phyloP scores from a whole-genome alignment of 2,888 invertebrate genomes.

The Macrosiphum euphorbiae region DNA sequence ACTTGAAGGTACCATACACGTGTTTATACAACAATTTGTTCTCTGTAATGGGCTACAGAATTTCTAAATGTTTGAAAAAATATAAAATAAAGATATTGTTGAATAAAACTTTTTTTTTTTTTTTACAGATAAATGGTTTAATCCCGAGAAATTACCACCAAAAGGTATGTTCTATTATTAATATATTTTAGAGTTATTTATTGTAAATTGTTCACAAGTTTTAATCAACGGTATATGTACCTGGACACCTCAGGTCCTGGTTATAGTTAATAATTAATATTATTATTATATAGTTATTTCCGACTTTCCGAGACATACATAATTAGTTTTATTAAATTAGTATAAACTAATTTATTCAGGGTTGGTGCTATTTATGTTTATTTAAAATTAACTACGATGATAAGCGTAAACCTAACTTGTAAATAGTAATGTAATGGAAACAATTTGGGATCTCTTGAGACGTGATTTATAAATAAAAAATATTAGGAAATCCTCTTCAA shows the following conservation, averaged over 20 bases:
- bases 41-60: neutral
- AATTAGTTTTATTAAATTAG: neutral
- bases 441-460: neutral
- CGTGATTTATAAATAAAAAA: neutral
- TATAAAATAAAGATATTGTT: neutral
- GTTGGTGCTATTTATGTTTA: neutral
- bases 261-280: neutral
- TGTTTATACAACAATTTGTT: neutral
- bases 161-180: slow-evolving; percentile 79
- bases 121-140: slow-evolving; percentile 94
- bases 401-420: neutral
- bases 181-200: neutral
- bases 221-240: neutral
- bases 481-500: neutral
- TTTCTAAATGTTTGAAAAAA: neutral
- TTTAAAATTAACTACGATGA: neutral
- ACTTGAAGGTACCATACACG: neutral
- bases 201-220: neutral
- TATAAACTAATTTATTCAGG: too few species aligned
- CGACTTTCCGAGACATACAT: neutral
- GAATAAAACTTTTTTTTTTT: slow-evolving; percentile 67
- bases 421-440: neutral
- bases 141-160: slow-evolving; percentile 91
- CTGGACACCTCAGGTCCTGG: too few species aligned
- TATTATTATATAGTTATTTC: neutral